Evolutionary conservation across 1,140 invertebrate species (phyloP).

Genomic region (Sweltsa coloradensis): DNA sequence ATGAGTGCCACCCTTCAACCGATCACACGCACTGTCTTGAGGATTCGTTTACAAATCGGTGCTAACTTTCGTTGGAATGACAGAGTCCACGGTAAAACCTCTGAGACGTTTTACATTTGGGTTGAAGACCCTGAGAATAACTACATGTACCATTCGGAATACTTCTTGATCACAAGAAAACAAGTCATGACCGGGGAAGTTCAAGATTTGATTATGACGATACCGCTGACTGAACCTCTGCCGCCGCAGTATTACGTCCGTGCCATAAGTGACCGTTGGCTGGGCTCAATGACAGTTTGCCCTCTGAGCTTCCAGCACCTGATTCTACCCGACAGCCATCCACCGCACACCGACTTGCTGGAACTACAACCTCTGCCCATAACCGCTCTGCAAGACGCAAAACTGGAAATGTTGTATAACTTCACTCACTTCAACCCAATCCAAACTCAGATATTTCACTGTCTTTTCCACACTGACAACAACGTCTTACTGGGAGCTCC

Average conservation of each 20-base stretch:
- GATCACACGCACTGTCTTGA: slow-evolving; percentile 84
- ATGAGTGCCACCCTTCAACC: slow-evolving; percentile 82
- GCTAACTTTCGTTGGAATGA: slow-evolving; percentile 89
- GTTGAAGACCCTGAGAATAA: slow-evolving; percentile 91
- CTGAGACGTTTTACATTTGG: slow-evolving; percentile 95
- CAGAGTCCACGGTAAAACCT: slow-evolving; percentile 70
- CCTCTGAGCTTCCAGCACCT: slow-evolving; percentile 80
- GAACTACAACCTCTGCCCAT: slow-evolving; percentile 84
- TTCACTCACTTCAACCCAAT: slow-evolving; percentile 98
- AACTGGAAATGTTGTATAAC: slow-evolving; percentile 72
- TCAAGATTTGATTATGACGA: slow-evolving; percentile 87
- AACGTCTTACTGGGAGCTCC: slow-evolving; percentile 95
- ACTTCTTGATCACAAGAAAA: slow-evolving; percentile 79
- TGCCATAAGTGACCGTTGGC: slow-evolving; percentile 80
- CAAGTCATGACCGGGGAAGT: slow-evolving; percentile 55
- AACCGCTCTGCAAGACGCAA: slow-evolving; percentile 60
- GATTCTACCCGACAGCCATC: slow-evolving; percentile 84
- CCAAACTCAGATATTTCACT: slow-evolving; percentile 97
- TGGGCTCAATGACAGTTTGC: slow-evolving; percentile 62
- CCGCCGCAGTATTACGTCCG: slow-evolving; percentile 87
- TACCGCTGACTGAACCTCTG: slow-evolving; percentile 84
- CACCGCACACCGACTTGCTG: slow-evolving; percentile 87
- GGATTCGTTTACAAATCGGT: slow-evolving; percentile 70
- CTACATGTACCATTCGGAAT: slow-evolving; percentile 93
- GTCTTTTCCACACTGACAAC: slow-evolving; percentile 87